These are phyloP conservation scores for Allygus modestus DNA, from an alignment of 2,888 invertebrate species.

Conservation along the genomic window DNA sequence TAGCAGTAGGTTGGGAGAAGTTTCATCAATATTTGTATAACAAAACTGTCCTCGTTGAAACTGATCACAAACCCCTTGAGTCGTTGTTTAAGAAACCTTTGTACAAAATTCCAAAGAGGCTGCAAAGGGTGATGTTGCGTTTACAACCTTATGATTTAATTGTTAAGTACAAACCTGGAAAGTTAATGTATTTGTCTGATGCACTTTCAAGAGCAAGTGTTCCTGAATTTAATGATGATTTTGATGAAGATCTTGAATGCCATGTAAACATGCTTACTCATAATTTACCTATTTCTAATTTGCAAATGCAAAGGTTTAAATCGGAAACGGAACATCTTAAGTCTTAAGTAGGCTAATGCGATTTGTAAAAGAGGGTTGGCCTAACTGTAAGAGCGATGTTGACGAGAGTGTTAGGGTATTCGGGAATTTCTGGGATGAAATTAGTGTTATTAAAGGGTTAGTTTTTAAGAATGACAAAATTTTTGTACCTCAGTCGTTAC, in stretches of 20 bases:
- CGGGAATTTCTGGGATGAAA: background rate
- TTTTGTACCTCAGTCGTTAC: background rate
- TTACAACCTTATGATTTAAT: conserved; percentile 54
- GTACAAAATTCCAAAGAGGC: conserved; percentile 59
- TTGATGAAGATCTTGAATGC: background rate
- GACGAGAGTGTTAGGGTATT: background rate
- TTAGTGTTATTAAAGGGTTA: background rate
- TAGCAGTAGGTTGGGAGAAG: conserved; percentile 70
- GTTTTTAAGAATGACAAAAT: background rate
- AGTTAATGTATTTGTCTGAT: conserved; percentile 69
- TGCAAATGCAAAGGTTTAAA: background rate
- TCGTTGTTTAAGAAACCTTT: conserved; percentile 68
- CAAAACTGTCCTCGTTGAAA: conserved; percentile 68
- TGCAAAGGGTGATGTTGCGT: conserved; percentile 63
- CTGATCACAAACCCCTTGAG: conserved; percentile 72
- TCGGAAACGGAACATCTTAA: background rate
- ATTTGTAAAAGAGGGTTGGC: background rate
- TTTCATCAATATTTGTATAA: conserved; percentile 72
- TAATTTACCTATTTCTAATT: conserved; percentile 49
- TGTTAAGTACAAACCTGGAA: conserved; percentile 57
- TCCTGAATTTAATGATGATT: background rate
- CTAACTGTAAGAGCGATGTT: background rate
- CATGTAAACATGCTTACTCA: background rate
- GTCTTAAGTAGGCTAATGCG: background rate
- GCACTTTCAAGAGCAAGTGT: conserved; percentile 23